Base-by-base conservation (phyloP, 2,797 vertebrate species). In the Myotis vivesi region DNA sequence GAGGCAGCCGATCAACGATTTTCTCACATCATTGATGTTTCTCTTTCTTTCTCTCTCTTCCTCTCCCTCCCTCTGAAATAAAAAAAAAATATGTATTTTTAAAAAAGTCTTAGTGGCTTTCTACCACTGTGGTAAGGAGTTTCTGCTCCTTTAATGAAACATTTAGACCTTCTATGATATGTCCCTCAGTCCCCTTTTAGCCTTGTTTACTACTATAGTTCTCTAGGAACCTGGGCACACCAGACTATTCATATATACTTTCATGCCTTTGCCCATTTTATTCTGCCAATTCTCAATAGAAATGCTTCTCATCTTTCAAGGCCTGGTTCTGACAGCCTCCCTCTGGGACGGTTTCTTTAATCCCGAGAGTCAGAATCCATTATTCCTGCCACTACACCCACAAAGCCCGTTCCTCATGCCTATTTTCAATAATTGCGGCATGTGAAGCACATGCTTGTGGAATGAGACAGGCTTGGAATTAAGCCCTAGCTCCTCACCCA, bases 231-330 rank as follows among this genome's bases (percentile, higher is more conserved):
- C n/a, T 53, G 57, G 57, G 55, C 44, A 16, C 44, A 44, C 22
- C 23, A 57, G 73, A 49, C 13, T 30, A n/a, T 49, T 90, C 25
- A 38, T 1, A 15, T 30, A n/a, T 6, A 55, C 12, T 30, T 72
- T 38, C 6, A 41, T 55, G 89, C 3, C 51, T 93, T 83, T 64
- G 20, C 28, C 38, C 16, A 36, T 41, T n/a, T 77, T 77, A 53
- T 82, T 72, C 36, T 51, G n/a, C 69, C 55, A 2, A 6, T 90
- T 87, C 73, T 79, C 77, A 53, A 3, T 8, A 69, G 86, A 64
- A 91, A 82, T 69, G 30, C 66, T 68, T 49, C 64, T 95, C 41
- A 85, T n/a, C 64, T 59, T 22, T 91, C n/a, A 86, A 82, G n/a
- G 38, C 25, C 38, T 44, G 28, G 7, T 62, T 57, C 71, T 77